Evolutionary conservation across 2,888 invertebrate genomes (phyloP), one percentile per base, ranked within the genome.

Genomic region (Muscina levida): DNA sequence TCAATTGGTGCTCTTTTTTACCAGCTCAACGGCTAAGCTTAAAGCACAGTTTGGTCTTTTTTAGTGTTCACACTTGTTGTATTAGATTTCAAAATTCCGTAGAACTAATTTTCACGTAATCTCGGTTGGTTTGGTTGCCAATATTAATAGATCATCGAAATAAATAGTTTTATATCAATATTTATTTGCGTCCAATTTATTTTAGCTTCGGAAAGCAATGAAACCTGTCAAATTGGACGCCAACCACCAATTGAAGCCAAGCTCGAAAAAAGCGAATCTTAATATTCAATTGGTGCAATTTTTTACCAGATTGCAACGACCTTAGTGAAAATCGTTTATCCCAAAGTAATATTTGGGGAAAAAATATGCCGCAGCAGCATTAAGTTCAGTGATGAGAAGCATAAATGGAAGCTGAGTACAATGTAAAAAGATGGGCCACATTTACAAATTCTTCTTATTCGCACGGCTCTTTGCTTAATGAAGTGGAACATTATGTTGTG

Each of bases 1-100:
- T 88, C 89, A 88, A 89, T 88, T 88, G 87, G 84, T 85, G 85
- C 85, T 88, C 88, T 88, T 88, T 88, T 88, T 88, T 87, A 87
- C 85, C 79, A 82, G 77, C n/a, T 77, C 80, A 80, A 77, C 77
- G 73, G 57, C 19, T 73, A 56, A 26, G 42, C 31, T 3, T 31
- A n/a, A n/a, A n/a, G n/a, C 56, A 17, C 6, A 11, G 17, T 2
- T 70, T 65, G 5, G 13, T 22, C 57, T 53, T 62, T 19, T 5
- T 22, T 73, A 62, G 22, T 22, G 10, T 73, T 4, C 10, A 19
- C 48, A 48, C 48, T 46, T 2, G 19, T 2, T 37, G 4, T 56
- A 56, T 22, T 42, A 1, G 3, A 62, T 17, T 31, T 42, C 62
- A 22, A 65, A 17, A 65, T 65, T 3, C 19, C 19, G 31, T 37